A percentile compares a stretch with the other conserved stretches of the same genome.
Conservation (phyloP, 1,140 invertebrate species). For the Acarapis woodi region DNA sequence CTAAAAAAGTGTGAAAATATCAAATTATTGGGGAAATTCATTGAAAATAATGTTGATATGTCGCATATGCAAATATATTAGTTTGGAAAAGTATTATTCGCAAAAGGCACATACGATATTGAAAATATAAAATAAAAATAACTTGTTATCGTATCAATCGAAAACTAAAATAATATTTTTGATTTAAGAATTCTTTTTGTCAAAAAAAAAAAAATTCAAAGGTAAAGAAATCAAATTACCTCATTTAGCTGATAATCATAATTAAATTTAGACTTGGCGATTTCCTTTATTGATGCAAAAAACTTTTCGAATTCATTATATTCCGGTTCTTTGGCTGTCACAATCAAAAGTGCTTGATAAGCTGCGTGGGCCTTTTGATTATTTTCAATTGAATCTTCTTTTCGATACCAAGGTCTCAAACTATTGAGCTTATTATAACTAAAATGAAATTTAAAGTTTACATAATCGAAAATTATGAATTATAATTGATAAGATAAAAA, state of each 20-base stretch:
- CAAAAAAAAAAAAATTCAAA: background rate
- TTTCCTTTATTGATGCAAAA: conserved; percentile 30
- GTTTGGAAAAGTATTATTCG: too few species aligned
- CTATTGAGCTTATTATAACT: conserved; percentile 18
- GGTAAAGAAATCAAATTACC: conserved; percentile 12
- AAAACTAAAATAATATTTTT: background rate
- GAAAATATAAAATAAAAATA: background rate
- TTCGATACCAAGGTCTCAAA: conserved; percentile 48
- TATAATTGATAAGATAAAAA: too few species aligned
- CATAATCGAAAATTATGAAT: too few species aligned
- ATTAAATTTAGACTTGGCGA: conserved; percentile 45
- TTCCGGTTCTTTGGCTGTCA: conserved; percentile 54
- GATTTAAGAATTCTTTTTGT: background rate
- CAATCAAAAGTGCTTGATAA: conserved; percentile 59
- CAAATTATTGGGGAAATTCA: too few species aligned
- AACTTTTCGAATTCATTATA: conserved; percentile 31
- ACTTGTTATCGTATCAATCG: background rate
- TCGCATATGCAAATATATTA: too few species aligned
- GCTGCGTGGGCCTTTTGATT: conserved; percentile 59
- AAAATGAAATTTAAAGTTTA: too few species aligned
- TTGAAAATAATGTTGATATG: too few species aligned
- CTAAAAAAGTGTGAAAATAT: too few species aligned
- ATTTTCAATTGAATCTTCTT: conserved; percentile 38
- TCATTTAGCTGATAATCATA: conserved; percentile 27
- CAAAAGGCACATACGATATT: too few species aligned